Percentiles rank a stretch among this genome's conserved stretches.
phyloP scores from a whole-genome alignment of 2,888 invertebrate genomes.

The Nycteola revayana region DNA sequence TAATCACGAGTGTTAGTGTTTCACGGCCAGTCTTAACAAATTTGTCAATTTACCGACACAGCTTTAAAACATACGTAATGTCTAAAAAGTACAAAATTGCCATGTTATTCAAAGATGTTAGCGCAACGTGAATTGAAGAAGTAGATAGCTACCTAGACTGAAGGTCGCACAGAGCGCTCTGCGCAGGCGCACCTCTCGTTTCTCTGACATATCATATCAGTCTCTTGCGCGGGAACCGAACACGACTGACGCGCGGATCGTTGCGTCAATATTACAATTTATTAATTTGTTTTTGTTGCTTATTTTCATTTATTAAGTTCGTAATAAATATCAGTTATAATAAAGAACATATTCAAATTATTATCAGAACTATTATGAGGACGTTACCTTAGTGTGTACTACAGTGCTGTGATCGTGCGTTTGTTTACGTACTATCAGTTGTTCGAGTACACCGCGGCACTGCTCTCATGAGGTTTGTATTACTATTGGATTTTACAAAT shows the following conservation, averaged over 20 bases:
- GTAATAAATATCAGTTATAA: no score
- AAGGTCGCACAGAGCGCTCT: slow-evolving; percentile 38
- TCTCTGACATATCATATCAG: slow-evolving; percentile 41
- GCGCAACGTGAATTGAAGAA: slow-evolving; percentile 26
- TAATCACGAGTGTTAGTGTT: no score
- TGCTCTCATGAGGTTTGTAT: slow-evolving; percentile 38
- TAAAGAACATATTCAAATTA: not conserved
- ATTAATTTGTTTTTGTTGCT: slow-evolving; percentile 7
- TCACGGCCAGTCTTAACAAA: no score
- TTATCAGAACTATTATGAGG: slow-evolving; percentile 1
- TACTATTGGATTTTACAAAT: slow-evolving; percentile 20
- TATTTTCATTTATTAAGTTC: no score
- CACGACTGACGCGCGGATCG: slow-evolving; percentile 41
- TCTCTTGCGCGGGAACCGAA: slow-evolving; percentile 51
- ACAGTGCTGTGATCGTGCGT: slow-evolving; percentile 16
- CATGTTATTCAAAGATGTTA: slow-evolving; percentile 18
- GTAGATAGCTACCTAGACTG: slow-evolving; percentile 19
- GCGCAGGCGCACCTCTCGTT: slow-evolving; percentile 42
- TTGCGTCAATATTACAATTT: slow-evolving; percentile 17
- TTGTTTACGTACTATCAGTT: slow-evolving; percentile 29
- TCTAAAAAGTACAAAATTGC: no score
- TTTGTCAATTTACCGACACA: no score
- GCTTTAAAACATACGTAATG: no score
- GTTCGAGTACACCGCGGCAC: slow-evolving; percentile 19
- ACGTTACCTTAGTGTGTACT: slow-evolving; percentile 10